phyloP scores from a whole-genome alignment of 35 echinoderm and acorn worm species.

The Hemicentrotus pulcherrimus region DNA sequence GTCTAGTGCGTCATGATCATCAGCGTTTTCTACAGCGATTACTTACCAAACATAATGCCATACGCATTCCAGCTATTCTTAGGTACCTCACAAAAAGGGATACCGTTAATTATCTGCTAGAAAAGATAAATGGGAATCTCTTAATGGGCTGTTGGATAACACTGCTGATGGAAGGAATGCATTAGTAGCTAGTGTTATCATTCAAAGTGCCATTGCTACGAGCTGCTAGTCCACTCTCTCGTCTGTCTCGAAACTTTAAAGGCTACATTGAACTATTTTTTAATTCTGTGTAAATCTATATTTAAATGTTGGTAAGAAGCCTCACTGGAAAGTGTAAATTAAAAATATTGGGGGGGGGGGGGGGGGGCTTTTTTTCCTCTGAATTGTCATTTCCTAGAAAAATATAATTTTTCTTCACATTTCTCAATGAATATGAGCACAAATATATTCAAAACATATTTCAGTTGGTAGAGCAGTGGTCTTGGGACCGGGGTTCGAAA shows the following conservation, averaged over 20 bases:
- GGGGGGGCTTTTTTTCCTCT: too few species aligned
- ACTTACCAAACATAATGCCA: too few species aligned
- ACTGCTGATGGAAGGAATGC: neutral
- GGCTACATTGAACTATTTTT: neutral
- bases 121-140: conserved; percentile 1
- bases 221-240: neutral
- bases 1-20: too few species aligned
- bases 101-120: conserved; percentile 5
- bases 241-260: neutral
- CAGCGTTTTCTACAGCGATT: too few species aligned
- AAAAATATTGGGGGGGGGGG: too few species aligned
- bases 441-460: too few species aligned
- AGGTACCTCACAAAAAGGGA: neutral
- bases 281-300: neutral
- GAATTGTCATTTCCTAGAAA: too few species aligned
- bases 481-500: too few species aligned
- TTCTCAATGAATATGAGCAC: too few species aligned
- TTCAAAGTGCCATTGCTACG: neutral
- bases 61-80: neutral
- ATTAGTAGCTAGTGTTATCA: conserved; percentile 4
- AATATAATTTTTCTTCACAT: too few species aligned
- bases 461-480: too few species aligned
- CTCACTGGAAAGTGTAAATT: neutral
- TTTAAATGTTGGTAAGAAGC: neutral
- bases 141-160: neutral